Percentiles rank a stretch among this genome's conserved stretches.
These are phyloP conservation scores for Pundamilia nyererei DNA, from an alignment of 2,113 vertebrate species.

Conservation along the genomic window DNA sequence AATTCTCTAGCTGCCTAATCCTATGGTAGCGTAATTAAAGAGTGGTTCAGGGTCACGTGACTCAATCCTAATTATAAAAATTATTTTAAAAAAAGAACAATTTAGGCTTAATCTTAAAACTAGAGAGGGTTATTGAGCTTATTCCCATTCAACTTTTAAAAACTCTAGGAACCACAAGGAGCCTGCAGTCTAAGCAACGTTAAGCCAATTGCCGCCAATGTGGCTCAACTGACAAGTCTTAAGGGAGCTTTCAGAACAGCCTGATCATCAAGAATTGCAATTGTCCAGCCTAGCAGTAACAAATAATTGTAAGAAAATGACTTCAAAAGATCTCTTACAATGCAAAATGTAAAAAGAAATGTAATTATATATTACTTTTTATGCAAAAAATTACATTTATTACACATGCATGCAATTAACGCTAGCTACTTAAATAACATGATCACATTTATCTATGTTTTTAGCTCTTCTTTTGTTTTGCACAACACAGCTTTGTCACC, in stretches of 20 bases:
- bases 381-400: background rate
- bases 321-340: background rate
- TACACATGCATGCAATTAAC: background rate
- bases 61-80: background rate
- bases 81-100: fast-evolving
- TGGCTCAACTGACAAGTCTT: background rate
- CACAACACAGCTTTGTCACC: background rate
- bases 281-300: background rate
- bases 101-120: background rate
- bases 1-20: background rate
- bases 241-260: background rate
- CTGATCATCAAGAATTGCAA: background rate
- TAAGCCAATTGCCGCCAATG: background rate
- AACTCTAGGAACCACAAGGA: background rate
- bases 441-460: background rate
- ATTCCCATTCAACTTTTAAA: background rate
- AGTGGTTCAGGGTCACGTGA: background rate
- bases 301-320: background rate
- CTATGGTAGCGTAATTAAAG: background rate
- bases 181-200: background rate
- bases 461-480: background rate
- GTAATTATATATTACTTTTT: background rate
- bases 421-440: background rate
- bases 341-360: background rate
- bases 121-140: background rate